Base-by-base conservation (phyloP, 2,888 invertebrate genomes). In the Cataglyphis cursor region DNA sequence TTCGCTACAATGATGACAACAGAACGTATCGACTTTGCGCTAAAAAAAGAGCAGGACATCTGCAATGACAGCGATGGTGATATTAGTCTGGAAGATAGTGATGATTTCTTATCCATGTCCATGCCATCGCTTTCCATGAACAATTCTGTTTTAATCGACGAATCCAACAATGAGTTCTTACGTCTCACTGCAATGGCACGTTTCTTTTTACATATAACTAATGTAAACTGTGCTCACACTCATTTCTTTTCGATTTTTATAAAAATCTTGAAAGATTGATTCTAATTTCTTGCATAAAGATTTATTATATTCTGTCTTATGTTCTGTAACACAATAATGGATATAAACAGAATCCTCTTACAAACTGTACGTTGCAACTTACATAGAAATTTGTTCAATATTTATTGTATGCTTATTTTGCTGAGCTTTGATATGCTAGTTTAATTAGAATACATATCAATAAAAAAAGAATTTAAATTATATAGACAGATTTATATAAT, bases 181-280 rank as follows among this genome's bases (percentile, higher is more conserved):
- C 92, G 90, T 44, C 88, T 93, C 12, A 93, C 92, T 10, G 89
- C 92, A 57, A 92, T 91, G 93, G 93, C 90, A 92, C 24, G 87
- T 88, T 74, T 72, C n/a, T 54, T 72, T 76, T 10, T 35, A 61
- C 31, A 64, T 61, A 48, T 59, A 51, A n/a, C n/a, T 51, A n/a
- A 48, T 48, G 35, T 57, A 38, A 35, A 59, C 51, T 61, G 35
- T 66, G 31, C 54, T 24, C 12, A 57, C 24, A 24, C 54, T 21
- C 15, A 57, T 31, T 54, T 44, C 21, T 2, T 6, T 57, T 24
- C 8, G 51, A 4, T 35, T 51, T 59, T 24, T 28, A 54, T n/a
- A 5, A 44, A 75, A 3, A 66, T 28, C 1, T 18, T 66, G 28
- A 48, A 48, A 48, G 6, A 48, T 48, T 28, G 3, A 38, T 5